Conservation (phyloP, 35 echinoderm and acorn worm species). For the Antedon bifida region DNA sequence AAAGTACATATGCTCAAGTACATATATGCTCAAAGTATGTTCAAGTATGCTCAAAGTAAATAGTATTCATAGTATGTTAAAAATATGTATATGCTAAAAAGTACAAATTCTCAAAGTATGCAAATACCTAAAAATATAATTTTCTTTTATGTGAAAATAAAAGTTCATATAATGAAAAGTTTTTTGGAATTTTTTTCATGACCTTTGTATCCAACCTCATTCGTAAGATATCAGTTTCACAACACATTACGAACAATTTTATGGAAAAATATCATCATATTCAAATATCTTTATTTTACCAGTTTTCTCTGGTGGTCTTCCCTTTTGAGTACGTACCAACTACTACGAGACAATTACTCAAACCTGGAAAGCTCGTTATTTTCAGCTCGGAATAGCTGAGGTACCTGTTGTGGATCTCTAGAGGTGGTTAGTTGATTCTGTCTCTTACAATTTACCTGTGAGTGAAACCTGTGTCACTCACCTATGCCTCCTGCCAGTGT, state of each 20-base stretch:
- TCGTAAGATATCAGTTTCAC: neutral
- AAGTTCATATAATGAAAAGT: neutral
- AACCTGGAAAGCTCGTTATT: neutral
- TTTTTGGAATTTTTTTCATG: neutral
- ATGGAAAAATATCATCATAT: neutral
- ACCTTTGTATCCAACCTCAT: neutral
- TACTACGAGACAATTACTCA: neutral
- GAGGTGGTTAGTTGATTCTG: neutral
- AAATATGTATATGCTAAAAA: too few relatives aligned
- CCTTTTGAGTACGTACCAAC: neutral
- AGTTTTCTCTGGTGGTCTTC: neutral
- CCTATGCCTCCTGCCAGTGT: neutral
- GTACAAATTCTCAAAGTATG: too few relatives aligned
- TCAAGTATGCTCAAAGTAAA: too few relatives aligned
- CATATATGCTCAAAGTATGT: too few relatives aligned
- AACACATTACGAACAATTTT: neutral
- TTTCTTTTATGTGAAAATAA: neutral
- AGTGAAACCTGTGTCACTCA: neutral
- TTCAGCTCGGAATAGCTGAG: neutral
- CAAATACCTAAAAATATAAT: too few relatives aligned
- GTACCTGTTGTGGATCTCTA: neutral
- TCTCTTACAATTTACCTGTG: neutral
- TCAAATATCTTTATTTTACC: neutral
- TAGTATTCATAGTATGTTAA: too few relatives aligned
- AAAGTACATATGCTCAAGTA: too few relatives aligned